phyloP scores from a whole-genome alignment of 2,113 vertebrate species.

The Brevimyrus niger region DNA sequence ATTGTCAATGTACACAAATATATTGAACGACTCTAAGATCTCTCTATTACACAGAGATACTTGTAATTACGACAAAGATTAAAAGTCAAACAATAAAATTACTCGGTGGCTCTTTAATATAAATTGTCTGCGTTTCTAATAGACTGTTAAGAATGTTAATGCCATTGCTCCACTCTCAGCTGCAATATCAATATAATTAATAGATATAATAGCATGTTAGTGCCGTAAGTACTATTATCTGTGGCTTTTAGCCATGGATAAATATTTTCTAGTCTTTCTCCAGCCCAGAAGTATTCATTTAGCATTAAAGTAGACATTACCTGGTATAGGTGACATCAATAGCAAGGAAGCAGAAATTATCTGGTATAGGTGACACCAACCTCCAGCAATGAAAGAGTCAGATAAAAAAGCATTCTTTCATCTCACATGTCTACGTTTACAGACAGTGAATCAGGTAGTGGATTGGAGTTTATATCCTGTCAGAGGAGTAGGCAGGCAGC shows the following conservation, averaged over 20 bases:
- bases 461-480: background rate
- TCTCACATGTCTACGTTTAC: background rate
- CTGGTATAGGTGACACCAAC: background rate
- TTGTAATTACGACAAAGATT: background rate
- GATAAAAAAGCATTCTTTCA: background rate
- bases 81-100: background rate
- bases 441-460: background rate
- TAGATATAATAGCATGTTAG: background rate
- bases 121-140: background rate
- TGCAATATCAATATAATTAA: background rate
- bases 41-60: background rate
- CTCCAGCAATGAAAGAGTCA: background rate
- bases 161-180: background rate
- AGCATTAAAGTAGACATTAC: background rate
- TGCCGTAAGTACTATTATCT: background rate
- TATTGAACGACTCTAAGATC: background rate
- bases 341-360: background rate
- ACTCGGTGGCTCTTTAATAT: background rate
- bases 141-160: background rate
- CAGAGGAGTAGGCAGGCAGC: no score
- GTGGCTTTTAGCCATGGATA: background rate
- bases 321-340: background rate
- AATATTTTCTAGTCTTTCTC: background rate
- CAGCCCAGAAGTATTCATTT: background rate
- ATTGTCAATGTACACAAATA: background rate